Percentiles rank a stretch among this genome's conserved stretches.
These are phyloP conservation scores for Misgurnus mizolepis DNA, from an alignment of 2,113 vertebrate species.

Conservation along the genomic window DNA sequence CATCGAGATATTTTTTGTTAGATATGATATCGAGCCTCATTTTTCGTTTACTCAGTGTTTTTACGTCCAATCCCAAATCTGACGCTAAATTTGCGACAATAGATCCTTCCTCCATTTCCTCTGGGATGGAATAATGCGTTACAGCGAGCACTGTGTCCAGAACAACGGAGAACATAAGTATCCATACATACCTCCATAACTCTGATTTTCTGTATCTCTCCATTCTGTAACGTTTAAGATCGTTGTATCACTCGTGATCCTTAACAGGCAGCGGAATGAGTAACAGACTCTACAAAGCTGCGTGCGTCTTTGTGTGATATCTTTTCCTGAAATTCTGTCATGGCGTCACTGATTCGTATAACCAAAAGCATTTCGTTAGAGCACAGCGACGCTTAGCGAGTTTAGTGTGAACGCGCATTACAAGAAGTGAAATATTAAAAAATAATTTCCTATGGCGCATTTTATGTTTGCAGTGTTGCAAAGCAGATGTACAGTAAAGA, in stretches of 20 bases:
- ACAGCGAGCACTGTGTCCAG: conserved; percentile 14
- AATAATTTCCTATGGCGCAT: too few relatives aligned
- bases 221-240: conserved; percentile 42
- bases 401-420: not conserved
- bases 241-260: not conserved
- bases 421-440: not conserved
- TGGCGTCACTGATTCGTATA: not conserved
- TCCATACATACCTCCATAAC: conserved; percentile 35
- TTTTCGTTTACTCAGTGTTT: conserved; percentile 53
- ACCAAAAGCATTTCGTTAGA: not conserved
- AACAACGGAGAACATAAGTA: conserved; percentile 13
- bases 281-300: not conserved
- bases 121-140: conserved; percentile 48
- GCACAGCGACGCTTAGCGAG: conserved; percentile 44
- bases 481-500: too few relatives aligned
- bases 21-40: conserved; percentile 56
- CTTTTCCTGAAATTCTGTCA: conserved; percentile 20
- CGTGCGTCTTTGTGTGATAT: conserved; percentile 55
- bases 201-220: conserved; percentile 59
- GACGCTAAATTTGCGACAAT: conserved; percentile 63
- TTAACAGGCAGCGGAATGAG: too few relatives aligned
- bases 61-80: conserved; percentile 69
- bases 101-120: conserved; percentile 48
- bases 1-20: conserved; percentile 73
- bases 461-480: too few relatives aligned